A percentile compares a stretch with the other conserved stretches of the same genome.
Conservation (phyloP, 2,888 invertebrate genomes). For the Amaurobius ferox region DNA sequence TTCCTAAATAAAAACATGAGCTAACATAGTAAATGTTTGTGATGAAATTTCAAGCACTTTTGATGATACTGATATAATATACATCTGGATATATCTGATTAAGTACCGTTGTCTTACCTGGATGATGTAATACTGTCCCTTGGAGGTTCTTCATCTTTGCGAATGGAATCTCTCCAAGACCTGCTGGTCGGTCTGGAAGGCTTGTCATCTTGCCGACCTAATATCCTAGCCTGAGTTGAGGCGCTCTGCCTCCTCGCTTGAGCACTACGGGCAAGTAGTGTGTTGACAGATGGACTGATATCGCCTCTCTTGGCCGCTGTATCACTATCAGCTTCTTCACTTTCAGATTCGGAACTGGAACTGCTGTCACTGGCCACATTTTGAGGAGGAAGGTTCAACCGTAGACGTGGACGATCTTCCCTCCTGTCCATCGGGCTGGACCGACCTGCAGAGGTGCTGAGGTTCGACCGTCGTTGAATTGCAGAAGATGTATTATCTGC, state of each 20-base stretch:
- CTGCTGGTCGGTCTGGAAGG: conserved; percentile 23
- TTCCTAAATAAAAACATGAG: too few relatives aligned
- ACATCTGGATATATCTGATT: too few relatives aligned
- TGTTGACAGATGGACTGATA: conserved; percentile 66
- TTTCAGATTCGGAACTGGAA: conserved; percentile 15
- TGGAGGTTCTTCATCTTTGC: conserved; percentile 51
- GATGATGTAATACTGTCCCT: conserved; percentile 39
- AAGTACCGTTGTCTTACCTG: too few relatives aligned
- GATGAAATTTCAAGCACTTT: too few relatives aligned
- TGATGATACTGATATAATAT: too few relatives aligned
- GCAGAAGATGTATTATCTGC: conserved; percentile 5
- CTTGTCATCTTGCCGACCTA: conserved; percentile 30
- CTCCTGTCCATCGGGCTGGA: conserved; percentile 29
- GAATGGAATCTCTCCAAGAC: conserved; percentile 58
- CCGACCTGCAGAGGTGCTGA: conserved; percentile 19
- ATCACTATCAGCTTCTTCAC: conserved; percentile 51
- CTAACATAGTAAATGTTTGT: too few relatives aligned
- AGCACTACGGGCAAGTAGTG: conserved; percentile 58
- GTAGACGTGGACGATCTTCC: conserved; percentile 39
- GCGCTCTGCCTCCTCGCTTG: conserved; percentile 68
- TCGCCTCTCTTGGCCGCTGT: conserved; percentile 54
- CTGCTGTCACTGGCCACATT: conserved; percentile 21
- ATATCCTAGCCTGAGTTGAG: conserved; percentile 42
- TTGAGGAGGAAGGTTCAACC: conserved; percentile 38
- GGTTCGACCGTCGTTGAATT: conserved; percentile 21